These are phyloP conservation scores for Larimichthys polyactis DNA, from an alignment of 2,113 vertebrate genomes.

Conservation along the genomic window DNA sequence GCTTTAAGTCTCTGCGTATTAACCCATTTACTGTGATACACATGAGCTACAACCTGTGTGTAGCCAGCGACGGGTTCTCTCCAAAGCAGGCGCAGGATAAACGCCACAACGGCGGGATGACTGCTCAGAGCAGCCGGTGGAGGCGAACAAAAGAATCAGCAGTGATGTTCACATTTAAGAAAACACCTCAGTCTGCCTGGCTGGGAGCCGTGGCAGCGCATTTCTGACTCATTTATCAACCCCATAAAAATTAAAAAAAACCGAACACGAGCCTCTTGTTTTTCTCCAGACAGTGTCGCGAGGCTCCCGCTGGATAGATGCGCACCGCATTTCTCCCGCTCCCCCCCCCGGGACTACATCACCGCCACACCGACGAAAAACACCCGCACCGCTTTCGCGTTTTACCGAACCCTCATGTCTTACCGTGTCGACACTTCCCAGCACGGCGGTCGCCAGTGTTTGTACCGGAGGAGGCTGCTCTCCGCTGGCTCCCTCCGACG, in stretches of 20 bases:
- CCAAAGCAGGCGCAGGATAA: constrained; percentile 29
- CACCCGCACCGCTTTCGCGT: neutral
- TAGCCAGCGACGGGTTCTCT: neutral
- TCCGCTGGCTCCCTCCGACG: constrained; percentile 87
- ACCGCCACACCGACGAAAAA: constrained; percentile 13
- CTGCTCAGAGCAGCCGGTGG: neutral
- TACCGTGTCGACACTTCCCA: constrained; percentile 84
- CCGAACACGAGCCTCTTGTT: constrained; percentile 9
- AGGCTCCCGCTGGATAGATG: constrained; percentile 57
- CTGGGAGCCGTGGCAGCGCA: fast-evolving
- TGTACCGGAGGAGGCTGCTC: constrained; percentile 85
- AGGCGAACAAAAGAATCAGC: constrained; percentile 46
- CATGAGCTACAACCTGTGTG: constrained; percentile 34
- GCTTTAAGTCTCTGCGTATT: constrained; percentile 13
- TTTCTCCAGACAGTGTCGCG: constrained; percentile 41
- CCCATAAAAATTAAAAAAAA: too few relatives aligned
- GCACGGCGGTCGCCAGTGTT: constrained; percentile 80
- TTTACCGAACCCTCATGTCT: constrained; percentile 25
- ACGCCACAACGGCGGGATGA: constrained; percentile 18
- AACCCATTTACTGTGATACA: constrained; percentile 4
- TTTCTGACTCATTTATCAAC: neutral
- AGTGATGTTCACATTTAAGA: fast-evolving
- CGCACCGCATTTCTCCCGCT: constrained; percentile 29
- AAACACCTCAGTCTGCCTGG: neutral
- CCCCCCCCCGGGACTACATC: neutral